phyloP scores from a whole-genome alignment of 2,797 vertebrate genomes.

The Liparis tanakae region DNA sequence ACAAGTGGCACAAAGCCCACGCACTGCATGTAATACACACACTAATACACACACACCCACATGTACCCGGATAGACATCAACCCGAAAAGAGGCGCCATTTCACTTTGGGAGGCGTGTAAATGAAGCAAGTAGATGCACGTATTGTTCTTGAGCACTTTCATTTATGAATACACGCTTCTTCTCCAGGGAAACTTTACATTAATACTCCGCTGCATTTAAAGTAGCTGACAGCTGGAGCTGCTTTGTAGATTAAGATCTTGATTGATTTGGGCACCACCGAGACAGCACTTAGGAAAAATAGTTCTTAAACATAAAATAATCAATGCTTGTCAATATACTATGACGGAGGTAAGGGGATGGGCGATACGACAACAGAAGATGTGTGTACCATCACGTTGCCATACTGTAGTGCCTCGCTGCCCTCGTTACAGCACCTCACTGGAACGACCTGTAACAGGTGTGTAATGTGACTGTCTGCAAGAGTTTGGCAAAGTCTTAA shows the following conservation, averaged over 20 bases:
- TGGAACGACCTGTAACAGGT: not conserved
- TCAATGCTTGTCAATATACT: not conserved
- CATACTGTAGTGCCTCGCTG: not conserved
- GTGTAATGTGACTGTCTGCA: not conserved
- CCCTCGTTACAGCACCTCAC: not conserved
- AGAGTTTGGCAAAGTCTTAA: not conserved
- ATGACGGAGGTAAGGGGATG: not conserved
- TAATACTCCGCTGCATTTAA: not conserved
- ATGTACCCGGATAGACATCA: slow-evolving; percentile 3
- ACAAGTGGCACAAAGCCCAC: not conserved
- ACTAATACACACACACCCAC: too few species aligned
- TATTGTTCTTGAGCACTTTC: not conserved
- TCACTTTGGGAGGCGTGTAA: not conserved
- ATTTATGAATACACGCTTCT: not conserved
- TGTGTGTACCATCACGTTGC: not conserved
- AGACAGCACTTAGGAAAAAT: not conserved
- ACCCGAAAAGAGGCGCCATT: not conserved
- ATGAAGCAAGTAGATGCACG: not conserved
- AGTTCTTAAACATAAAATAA: too few species aligned
- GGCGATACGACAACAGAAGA: not conserved
- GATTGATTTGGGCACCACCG: not conserved
- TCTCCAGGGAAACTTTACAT: not conserved
- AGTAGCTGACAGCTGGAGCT: not conserved
- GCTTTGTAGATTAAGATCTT: not conserved
- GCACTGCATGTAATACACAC: slow-evolving; percentile 1